Percentiles rank a stretch among this genome's conserved stretches.
These are phyloP conservation scores for Leptothorax acervorum DNA, from an alignment of 2,888 invertebrate species.

Conservation along the genomic window DNA sequence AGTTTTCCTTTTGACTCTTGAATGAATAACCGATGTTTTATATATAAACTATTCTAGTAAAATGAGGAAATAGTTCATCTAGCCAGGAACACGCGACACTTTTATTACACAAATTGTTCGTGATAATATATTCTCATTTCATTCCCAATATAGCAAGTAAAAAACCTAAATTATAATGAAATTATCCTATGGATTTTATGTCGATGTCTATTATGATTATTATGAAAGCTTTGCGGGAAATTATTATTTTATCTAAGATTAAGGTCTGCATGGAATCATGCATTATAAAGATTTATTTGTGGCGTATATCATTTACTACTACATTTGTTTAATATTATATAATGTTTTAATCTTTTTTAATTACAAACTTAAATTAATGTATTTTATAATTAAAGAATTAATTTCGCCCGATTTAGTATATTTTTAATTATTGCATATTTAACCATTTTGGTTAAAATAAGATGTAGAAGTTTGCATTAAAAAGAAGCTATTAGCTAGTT, in stretches of 20 bases:
- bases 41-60: neutral
- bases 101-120: neutral
- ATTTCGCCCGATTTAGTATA: neutral
- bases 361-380: neutral
- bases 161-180: neutral
- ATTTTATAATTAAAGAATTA: neutral
- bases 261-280: neutral
- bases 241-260: constrained; percentile 6
- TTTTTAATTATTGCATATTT: constrained; percentile 9
- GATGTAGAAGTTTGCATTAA: neutral
- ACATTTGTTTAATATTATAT: neutral
- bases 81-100: neutral
- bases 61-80: neutral
- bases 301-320: neutral
- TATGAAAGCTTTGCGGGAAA: neutral
- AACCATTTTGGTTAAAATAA: neutral
- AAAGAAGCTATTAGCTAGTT: neutral
- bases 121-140: neutral
- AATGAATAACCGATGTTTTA: neutral
- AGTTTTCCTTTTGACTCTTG: neutral
- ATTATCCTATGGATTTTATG: neutral
- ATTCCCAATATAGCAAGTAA: neutral
- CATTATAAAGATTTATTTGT: neutral
- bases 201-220: neutral
- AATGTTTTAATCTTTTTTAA: neutral